Evolutionary conservation across 2,888 invertebrate species (phyloP).

Genomic region (Trichogramma dendrolimi): DNA sequence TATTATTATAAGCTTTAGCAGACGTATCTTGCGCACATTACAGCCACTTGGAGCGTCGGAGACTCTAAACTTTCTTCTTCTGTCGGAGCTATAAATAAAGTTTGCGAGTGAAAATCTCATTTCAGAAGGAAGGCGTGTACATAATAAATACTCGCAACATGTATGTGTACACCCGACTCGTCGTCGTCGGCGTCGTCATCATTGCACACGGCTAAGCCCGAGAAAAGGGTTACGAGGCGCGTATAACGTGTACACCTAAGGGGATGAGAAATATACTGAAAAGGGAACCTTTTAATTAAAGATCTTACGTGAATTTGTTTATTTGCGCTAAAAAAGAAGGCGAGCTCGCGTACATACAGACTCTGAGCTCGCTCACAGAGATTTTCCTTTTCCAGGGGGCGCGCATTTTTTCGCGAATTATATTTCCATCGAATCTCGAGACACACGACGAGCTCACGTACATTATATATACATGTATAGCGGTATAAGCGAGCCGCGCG

Average conservation of each 20-base stretch:
- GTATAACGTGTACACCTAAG: background rate
- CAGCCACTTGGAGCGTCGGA: no score
- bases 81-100: background rate
- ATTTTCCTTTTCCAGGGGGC: slow-evolving; percentile 5
- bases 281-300: slow-evolving; percentile 19
- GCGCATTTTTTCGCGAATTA: slow-evolving; percentile 14
- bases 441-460: background rate
- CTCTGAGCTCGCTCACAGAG: background rate
- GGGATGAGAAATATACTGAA: background rate
- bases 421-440: slow-evolving; percentile 12
- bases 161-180: no score
- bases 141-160: no score
- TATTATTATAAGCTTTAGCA: no score
- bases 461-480: slow-evolving; percentile 22
- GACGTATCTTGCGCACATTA: no score
- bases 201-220: background rate
- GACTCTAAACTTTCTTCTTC: background rate
- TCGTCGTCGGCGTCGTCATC: no score
- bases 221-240: background rate
- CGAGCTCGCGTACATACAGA: background rate
- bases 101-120: slow-evolving; percentile 4
- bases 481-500: slow-evolving; percentile 25
- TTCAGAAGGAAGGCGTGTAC: no score
- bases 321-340: slow-evolving; percentile 13
- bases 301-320: slow-evolving; percentile 5